Conservation (phyloP, 2,888 invertebrate genomes). For the Diploptera punctata region DNA sequence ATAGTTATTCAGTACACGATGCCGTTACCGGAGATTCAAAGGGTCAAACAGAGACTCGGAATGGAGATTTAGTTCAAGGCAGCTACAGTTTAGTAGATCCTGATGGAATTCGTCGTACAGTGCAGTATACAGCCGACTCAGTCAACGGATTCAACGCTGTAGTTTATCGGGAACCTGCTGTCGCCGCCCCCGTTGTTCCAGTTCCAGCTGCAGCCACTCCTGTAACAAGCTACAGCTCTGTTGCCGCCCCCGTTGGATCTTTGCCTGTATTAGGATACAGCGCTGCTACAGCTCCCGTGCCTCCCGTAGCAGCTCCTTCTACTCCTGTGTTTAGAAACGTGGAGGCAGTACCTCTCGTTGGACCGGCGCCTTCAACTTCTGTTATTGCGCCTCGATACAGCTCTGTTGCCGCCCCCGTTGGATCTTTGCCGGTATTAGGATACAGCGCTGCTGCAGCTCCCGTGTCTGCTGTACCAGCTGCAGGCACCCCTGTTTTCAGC, state of each 20-base stretch:
- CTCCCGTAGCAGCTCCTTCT: no score
- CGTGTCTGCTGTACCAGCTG: no score
- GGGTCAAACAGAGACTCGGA: constrained; percentile 33
- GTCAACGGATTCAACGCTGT: constrained; percentile 31
- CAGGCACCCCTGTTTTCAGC: no score
- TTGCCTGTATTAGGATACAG: neutral
- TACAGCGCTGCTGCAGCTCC: no score
- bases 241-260: neutral
- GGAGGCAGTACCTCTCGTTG: no score
- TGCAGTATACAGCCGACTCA: constrained; percentile 16
- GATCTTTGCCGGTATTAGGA: no score
- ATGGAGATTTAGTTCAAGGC: constrained; percentile 19
- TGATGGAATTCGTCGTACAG: constrained; percentile 23
- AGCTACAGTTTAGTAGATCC: constrained; percentile 25
- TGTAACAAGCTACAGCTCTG: neutral
- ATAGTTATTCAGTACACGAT: constrained; percentile 28
- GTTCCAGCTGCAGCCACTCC: no score
- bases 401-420: no score
- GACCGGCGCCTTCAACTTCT: no score
- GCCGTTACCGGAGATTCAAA: constrained; percentile 33
- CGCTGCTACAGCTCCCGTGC: constrained; percentile 17
- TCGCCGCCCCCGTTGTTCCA: constrained; percentile 25
- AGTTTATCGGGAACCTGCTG: constrained; percentile 48
- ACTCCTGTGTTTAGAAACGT: neutral
- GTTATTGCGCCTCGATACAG: no score